phyloP scores from a whole-genome alignment of 2,888 invertebrate genomes.

The Sialis lutaria region DNA sequence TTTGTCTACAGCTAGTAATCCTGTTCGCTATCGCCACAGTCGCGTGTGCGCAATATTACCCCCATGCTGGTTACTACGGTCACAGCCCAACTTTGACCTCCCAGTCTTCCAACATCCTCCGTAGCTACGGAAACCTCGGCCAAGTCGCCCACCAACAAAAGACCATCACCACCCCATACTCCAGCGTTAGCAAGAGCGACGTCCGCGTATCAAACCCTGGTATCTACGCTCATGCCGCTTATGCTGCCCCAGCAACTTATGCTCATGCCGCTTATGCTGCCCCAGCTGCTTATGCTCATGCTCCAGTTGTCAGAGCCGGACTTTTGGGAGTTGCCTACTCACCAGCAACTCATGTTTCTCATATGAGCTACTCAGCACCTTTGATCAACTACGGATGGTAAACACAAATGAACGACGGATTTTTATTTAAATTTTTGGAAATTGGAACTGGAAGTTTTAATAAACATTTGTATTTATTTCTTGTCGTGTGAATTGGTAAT shows the following conservation, averaged over 20 bases:
- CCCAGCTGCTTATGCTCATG: constrained; percentile 17
- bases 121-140: constrained; percentile 48
- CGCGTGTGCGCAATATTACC: constrained; percentile 19
- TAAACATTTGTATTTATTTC: too few relatives aligned
- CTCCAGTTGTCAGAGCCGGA: constrained; percentile 14
- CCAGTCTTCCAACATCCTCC: constrained; percentile 39
- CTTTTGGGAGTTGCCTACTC: constrained; percentile 38
- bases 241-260: constrained; percentile 7
- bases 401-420: not conserved
- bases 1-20: too few relatives aligned
- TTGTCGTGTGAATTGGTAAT: too few relatives aligned
- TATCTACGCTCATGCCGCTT: constrained; percentile 18
- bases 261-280: constrained; percentile 7
- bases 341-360: constrained; percentile 36
- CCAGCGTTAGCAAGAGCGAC: constrained; percentile 50
- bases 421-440: not conserved
- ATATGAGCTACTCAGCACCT: constrained; percentile 30
- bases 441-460: too few relatives aligned
- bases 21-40: constrained; percentile 8
- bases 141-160: constrained; percentile 56
- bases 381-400: constrained; percentile 11
- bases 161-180: constrained; percentile 53
- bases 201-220: constrained; percentile 53
- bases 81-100: constrained; percentile 33
- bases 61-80: constrained; percentile 13